Base-by-base conservation (phyloP, 2,797 vertebrate species). In the Sebastes glaucus region DNA sequence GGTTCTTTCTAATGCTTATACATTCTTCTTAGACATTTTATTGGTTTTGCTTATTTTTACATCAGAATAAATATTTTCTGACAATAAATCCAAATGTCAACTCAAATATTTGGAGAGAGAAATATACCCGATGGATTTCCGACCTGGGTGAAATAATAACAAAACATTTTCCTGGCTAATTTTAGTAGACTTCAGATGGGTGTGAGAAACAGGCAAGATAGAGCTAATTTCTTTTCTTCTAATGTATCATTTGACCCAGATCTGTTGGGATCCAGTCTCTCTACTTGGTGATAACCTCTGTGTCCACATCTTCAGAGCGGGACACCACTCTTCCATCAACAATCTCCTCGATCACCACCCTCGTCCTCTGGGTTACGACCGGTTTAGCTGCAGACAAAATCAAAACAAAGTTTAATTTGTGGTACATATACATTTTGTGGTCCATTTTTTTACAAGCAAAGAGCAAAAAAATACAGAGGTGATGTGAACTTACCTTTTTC, bases 281-380 rank as follows among this genome's bases (percentile, higher is more conserved):
- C 63, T 90, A 88, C 2, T 83, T 65, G 2, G 25, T 80, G 57
- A 94, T 0, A 23, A 91, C 0, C 16, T 88, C 60, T 0, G 84
- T 20, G 27, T 86, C 89, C 60, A 91, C 78, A 0, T 96, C 93
- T 52, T 95, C 95, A 4, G 60, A 92, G 75, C 91, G 91, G 13
- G 94, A 94, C 7, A 98, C 94, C 55, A 99, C 97, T 77, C 94
- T 93, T 32, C 98, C 97, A 10, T 98, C 94, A 4, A 98, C 49
- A 0, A 98, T 86, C 80, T 98, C 97, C 91, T 99, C 97, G 0
- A 97, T 88, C 75, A 98, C 96, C 3, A 96, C 96, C 89, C 91
- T 97, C 53, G 91, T 96, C 76, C 96, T 96, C 87, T 95, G 95
- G 46, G 94, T 96, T 84, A 85, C 16, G 20, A 94, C 80, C 0